Evolutionary conservation across 2,888 invertebrate species (phyloP).

Genomic region (Thera britannica): DNA sequence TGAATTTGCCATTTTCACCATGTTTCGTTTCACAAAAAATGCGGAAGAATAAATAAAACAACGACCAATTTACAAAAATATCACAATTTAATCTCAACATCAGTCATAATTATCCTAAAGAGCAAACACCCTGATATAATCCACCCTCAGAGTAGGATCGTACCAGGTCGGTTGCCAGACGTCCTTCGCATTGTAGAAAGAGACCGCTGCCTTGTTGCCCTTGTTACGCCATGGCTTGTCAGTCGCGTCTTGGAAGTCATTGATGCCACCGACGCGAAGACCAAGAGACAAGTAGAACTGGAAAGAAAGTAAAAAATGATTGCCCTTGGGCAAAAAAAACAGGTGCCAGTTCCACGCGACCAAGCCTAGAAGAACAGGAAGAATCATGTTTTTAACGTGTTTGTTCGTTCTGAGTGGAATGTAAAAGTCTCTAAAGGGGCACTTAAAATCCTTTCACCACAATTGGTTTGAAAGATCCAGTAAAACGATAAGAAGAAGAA

Average conservation of each 20-base stretch:
- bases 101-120: slow-evolving; percentile 50
- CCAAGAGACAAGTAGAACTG: slow-evolving; percentile 92
- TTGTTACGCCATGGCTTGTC: slow-evolving; percentile 91
- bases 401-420: too few relatives aligned
- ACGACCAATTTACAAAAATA: slow-evolving; percentile 14
- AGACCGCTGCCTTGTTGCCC: slow-evolving; percentile 85
- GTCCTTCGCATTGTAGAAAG: slow-evolving; percentile 86
- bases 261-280: slow-evolving; percentile 91
- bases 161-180: slow-evolving; percentile 88
- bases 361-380: too few relatives aligned
- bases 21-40: too few relatives aligned
- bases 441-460: too few relatives aligned
- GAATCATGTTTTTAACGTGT: too few relatives aligned
- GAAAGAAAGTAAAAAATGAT: slow-evolving; percentile 8
- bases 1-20: too few relatives aligned
- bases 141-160: slow-evolving; percentile 82
- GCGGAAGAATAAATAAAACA: too few relatives aligned
- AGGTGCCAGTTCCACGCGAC: too few relatives aligned
- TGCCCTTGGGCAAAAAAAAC: too few relatives aligned
- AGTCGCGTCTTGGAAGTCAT: slow-evolving; percentile 87
- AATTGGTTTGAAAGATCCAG: too few relatives aligned
- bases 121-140: slow-evolving; percentile 86
- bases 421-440: too few relatives aligned
- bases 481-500: too few relatives aligned
- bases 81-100: slow-evolving; percentile 32